These are phyloP conservation scores for Desmodus rotundus DNA, from an alignment of 2,113 vertebrate species.

Conservation along the genomic window DNA sequence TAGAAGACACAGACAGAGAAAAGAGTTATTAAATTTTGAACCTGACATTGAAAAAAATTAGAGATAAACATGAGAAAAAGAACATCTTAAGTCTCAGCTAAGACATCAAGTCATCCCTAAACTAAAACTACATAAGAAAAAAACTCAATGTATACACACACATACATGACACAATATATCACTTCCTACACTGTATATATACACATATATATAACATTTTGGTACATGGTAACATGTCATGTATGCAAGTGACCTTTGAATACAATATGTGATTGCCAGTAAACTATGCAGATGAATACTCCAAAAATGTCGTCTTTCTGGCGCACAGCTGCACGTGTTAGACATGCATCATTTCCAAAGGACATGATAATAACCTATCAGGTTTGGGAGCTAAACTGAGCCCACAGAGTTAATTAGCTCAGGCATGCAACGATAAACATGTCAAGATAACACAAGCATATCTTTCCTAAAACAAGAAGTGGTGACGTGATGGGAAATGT, in stretches of 20 bases:
- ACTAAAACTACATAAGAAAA: not conserved
- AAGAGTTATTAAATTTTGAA: constrained; percentile 65
- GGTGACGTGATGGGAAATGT: constrained; percentile 72
- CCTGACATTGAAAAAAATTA: constrained; percentile 39
- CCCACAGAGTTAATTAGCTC: constrained; percentile 81
- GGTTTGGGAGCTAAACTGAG: constrained; percentile 75
- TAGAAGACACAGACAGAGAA: constrained; percentile 55
- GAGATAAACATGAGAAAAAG: constrained; percentile 54
- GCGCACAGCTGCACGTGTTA: constrained; percentile 74
- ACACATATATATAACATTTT: not conserved
- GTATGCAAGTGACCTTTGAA: not conserved
- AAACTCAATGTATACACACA: not conserved
- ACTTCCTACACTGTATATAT: not conserved
- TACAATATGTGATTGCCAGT: constrained; percentile 44
- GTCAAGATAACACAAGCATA: constrained; percentile 77
- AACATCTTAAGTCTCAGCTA: not conserved
- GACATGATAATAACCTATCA: constrained; percentile 79
- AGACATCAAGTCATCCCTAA: constrained; percentile 1
- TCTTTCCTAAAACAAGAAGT: constrained; percentile 80
- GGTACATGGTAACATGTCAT: not conserved
- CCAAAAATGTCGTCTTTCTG: constrained; percentile 73
- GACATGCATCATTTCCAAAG: constrained; percentile 76
- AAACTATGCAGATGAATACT: constrained; percentile 73
- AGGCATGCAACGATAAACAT: constrained; percentile 80
- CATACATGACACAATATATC: not conserved